Evolutionary conservation across 2,797 vertebrate genomes (phyloP).

Genomic region (Toxotes lorentzi): DNA sequence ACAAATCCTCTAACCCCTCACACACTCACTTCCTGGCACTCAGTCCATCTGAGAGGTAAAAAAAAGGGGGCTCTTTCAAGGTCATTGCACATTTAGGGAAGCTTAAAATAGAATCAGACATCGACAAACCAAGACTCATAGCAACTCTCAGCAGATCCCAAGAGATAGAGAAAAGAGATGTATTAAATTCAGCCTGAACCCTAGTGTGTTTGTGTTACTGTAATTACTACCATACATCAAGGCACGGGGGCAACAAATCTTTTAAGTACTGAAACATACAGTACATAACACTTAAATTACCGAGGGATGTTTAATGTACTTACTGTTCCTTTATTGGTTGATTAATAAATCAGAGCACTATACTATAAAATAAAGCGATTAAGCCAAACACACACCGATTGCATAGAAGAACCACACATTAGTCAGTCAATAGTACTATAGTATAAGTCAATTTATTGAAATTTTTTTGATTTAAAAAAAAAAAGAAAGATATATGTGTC

Average conservation of each 20-base stretch:
- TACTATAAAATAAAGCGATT: conserved; percentile 11
- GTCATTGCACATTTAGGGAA: conserved; percentile 72
- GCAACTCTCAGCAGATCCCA: conserved; percentile 57
- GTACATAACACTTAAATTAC: conserved; percentile 50
- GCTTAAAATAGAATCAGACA: conserved; percentile 71
- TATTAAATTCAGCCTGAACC: conserved; percentile 58
- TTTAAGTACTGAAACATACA: conserved; percentile 47
- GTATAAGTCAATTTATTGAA: no score
- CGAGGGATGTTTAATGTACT: conserved; percentile 15
- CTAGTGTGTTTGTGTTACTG: conserved; percentile 52
- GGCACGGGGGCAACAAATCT: conserved; percentile 43
- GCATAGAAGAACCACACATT: conserved; percentile 21
- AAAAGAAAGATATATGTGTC: no score
- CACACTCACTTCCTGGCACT: conserved; percentile 44
- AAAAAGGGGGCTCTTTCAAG: conserved; percentile 55
- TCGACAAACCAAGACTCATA: conserved; percentile 58
- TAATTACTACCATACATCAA: conserved; percentile 70
- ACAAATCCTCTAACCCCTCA: conserved; percentile 51
- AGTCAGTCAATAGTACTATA: conserved; percentile 19
- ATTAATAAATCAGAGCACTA: conserved; percentile 36
- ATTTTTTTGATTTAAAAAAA: no score
- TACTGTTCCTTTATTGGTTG: conserved; percentile 20
- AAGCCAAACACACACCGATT: conserved; percentile 37
- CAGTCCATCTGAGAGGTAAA: conserved; percentile 57
- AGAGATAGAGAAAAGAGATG: conserved; percentile 49